Base-by-base conservation (phyloP, 2,797 vertebrate species). In the Dendrocincla fuliginosa region DNA sequence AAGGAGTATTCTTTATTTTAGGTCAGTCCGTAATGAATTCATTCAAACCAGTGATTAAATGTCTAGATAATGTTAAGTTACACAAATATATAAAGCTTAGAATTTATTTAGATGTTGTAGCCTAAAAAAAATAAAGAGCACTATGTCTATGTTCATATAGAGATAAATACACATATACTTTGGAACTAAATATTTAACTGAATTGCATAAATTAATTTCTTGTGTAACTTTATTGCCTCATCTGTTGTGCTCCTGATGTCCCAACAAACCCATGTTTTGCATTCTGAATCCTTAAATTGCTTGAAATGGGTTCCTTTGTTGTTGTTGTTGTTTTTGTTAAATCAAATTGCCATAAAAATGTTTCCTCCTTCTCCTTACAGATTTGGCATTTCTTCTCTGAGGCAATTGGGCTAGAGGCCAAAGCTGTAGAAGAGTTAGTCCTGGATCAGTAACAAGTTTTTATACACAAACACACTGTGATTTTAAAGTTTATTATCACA, bases 361-460 rank as follows among this genome's bases (percentile, higher is more conserved):
- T 59, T 94, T 92, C 57, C 69, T 91, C 60, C 83, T 78, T 73
- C 64, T 86, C 55, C 46, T 92, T 69, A 84, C 49, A 94, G 53
- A 77, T 85, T 96, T 97, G 87, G 73, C 91, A 86, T 87, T 87
- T 80, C 52, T 94, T 89, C 71, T 87, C 78, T 94, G 67, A 90
- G 93, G 78, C 53, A 77, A 85, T 50, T 96, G 82, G 95, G 90
- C 95, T 94, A 55, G 61, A 89, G 41, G 73, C 84, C 95, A 92
- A 94, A 87, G 28, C 50, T 83, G 25, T 87, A 80, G 90, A 94
- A 87, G 53, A 92, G 85, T 95, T 75, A 75, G 53, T 83, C 68
- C 68, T 94, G 89, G 84, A 94, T 94, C 56, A 87, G 68, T 86
- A 93, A 91, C 82, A 93, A 87, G 56, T 57, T 89, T 93, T 87